Base-by-base conservation (phyloP, 2,797 vertebrate genomes). In the Gouania willdenowi region DNA sequence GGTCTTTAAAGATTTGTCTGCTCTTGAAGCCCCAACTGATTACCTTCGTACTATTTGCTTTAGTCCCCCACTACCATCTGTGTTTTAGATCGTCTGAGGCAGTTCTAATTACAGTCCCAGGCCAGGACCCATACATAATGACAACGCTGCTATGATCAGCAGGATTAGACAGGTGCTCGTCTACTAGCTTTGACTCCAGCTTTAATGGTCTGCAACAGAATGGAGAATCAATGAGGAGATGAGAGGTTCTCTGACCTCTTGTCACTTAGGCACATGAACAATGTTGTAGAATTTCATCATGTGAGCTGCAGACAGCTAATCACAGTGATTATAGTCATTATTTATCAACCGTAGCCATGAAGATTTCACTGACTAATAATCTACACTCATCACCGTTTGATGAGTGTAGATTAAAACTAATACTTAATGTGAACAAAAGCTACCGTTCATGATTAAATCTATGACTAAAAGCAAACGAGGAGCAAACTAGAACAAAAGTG, bases 151-250 rank as follows among this genome's bases (percentile, higher is more conserved):
- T 79, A 77, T 77, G 72, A 82, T 87, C 82, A 87, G 79, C 83
- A 81, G 74, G 82, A 88, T 87, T 89, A 86, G 77, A 77, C 73
- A 72, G 61, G 72, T 81, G 72, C 79, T 81, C 59, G 77, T 74
- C 37, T 11, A 70, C 70, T 65, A 41, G 61, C 53, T 77, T 58
- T 66, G 58, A 74, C 41, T 69, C 6, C n/a, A 62, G 61, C 33
- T 67, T 75, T 81, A 71, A 79, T 66, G 71, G 58, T 45, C 49
- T 35, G 48, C 32, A 57, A 62, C 58, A 54, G 39, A 51, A 57
- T n/a, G 22, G 54, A 46, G 56, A 67, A 76, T 79, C 74, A 54
- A 35, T 45, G 49, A 47, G 31, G 48, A 50, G 30, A 47, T 14
- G 45, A 66, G 36, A 57, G 54, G 34, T 54, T 53, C 34, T 8